phyloP scores from a whole-genome alignment of 2,888 invertebrate species.

The Strigamia crassipes region DNA sequence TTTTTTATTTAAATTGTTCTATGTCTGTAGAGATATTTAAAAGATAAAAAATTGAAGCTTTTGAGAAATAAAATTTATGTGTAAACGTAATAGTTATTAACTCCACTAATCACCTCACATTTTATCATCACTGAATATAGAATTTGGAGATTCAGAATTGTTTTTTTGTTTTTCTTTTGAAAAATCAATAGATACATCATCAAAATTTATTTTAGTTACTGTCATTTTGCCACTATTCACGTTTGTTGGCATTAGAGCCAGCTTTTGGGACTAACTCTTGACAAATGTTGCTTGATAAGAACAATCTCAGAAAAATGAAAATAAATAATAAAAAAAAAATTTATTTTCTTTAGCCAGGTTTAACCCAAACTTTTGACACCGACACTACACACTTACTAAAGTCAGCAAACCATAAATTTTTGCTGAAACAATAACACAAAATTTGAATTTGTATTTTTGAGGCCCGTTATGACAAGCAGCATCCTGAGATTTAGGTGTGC shows the following conservation, averaged over 20 bases:
- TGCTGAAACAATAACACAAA: no score
- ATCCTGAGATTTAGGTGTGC: no score
- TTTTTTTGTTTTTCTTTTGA: neutral
- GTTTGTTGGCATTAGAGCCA: neutral
- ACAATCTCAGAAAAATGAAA: neutral
- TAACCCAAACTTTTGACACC: neutral
- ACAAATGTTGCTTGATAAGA: constrained; percentile 16
- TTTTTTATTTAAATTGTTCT: constrained; percentile 21
- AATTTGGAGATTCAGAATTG: neutral
- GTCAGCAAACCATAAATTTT: no score
- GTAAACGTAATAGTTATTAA: constrained; percentile 5
- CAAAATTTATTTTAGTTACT: neutral
- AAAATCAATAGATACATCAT: neutral
- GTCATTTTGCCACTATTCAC: neutral
- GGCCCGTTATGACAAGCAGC: no score
- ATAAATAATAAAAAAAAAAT: neutral
- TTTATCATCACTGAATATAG: neutral
- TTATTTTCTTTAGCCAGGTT: neutral
- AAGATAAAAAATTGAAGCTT: constrained; percentile 15
- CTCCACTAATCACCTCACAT: neutral
- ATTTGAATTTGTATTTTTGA: no score
- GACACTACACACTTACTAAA: neutral
- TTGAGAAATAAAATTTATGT: constrained; percentile 5
- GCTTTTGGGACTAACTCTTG: neutral
- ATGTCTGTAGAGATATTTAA: constrained; percentile 15